Base-by-base conservation (phyloP, 2,888 invertebrate species). In the Seira ritae region DNA sequence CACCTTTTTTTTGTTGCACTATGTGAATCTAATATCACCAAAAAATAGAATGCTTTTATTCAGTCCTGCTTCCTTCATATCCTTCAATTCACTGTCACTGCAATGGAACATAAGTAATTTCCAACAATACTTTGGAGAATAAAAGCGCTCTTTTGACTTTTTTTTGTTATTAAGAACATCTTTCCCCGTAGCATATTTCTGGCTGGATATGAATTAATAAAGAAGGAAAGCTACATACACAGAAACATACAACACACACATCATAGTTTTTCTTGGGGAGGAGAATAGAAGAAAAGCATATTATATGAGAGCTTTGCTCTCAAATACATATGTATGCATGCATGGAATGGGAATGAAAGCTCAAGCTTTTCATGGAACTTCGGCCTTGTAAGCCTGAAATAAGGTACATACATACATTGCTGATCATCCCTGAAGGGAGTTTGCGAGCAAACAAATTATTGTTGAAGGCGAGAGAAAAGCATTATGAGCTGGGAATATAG, bases 151-250 rank as follows among this genome's bases (percentile, higher is more conserved):
- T 24, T 65, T 75, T 37, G 15, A 65, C 65, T 69, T 31, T 69
- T 23, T 12, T 19, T 62, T 67, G 67, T 55, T 24, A 71, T 65
- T 66, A 67, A 22, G 62, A 74, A 62, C 42, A 42, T 42, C 42
- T 75, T 75, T 80, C 74, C n/a, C 80, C 55, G 42, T 20, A 69
- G 68, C 60, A 19, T 1, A 62, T 70, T 37, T 62, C 74, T 80
- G 76, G 22, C 65, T 17, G 72, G 72, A 50, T 67, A 67, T 67
- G 50, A 65, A 79, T 79, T 79, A 79, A 79, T 72, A 79, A 79
- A 72, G 67, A 60, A n/a, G 60, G 60, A 71, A 42, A 42, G 42
- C 42, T 42, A 42, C 42, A 42, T n/a, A n/a, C n/a, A n/a, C n/a
- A n/a, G n/a, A n/a, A n/a, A n/a, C n/a, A n/a, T n/a, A n/a, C n/a